Conservation (phyloP, 2,113 vertebrate species). For the Lagopus muta region DNA sequence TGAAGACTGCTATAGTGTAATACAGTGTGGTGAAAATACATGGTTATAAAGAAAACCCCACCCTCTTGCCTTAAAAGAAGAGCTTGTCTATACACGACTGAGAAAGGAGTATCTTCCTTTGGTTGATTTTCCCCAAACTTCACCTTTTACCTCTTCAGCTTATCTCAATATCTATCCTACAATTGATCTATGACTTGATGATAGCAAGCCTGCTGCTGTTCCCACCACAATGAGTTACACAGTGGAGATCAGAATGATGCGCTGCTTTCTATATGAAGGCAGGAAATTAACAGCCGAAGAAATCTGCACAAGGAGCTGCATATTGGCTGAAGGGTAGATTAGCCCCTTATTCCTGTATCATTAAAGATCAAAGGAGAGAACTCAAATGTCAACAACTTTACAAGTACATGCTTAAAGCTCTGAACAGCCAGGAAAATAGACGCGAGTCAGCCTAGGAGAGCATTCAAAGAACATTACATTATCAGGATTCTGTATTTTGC, state of each 20-base stretch:
- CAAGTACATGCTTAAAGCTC: conserved; percentile 27
- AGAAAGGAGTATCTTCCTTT: not conserved
- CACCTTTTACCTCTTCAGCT: not conserved
- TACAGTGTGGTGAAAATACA: not conserved
- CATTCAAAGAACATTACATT: not conserved
- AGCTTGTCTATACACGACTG: not conserved
- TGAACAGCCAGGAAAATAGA: not conserved
- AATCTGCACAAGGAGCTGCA: not conserved
- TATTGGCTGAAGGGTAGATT: not conserved
- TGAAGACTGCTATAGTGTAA: not conserved
- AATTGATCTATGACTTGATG: not conserved
- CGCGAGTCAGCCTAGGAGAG: not conserved
- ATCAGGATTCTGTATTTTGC: not conserved
- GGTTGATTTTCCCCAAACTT: not conserved
- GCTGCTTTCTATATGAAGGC: not conserved
- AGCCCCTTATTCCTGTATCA: not conserved
- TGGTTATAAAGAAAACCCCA: not conserved
- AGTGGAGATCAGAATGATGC: not conserved
- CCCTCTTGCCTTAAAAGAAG: not conserved
- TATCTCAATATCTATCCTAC: not conserved
- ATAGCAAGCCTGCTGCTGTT: not conserved
- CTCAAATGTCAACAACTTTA: conserved; percentile 56
- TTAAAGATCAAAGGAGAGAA: conserved; percentile 2
- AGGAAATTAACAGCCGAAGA: conserved; percentile 10
- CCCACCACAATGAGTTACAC: not conserved